These are phyloP conservation scores for Tuta absoluta DNA, from an alignment of 2,888 invertebrate species.

Conservation along the genomic window DNA sequence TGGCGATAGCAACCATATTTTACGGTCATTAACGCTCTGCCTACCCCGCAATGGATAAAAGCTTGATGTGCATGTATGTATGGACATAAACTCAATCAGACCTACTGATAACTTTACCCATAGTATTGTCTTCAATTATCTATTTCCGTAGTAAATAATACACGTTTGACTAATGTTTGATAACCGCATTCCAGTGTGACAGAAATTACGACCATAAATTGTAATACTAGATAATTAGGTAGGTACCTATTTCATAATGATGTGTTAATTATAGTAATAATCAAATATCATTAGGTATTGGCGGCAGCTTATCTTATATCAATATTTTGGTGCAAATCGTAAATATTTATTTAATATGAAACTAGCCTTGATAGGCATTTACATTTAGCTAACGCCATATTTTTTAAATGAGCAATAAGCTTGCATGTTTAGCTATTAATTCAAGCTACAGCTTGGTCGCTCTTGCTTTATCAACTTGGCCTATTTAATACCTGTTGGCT, in stretches of 20 bases:
- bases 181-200: constrained; percentile 12
- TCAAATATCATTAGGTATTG: neutral
- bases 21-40: too few relatives aligned
- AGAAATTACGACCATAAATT: neutral
- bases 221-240: neutral
- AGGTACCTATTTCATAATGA: neutral
- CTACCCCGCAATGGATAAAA: too few relatives aligned
- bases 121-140: neutral
- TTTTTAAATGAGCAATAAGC: too few relatives aligned
- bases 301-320: neutral
- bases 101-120: neutral
- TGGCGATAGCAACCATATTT: too few relatives aligned
- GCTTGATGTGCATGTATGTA: too few relatives aligned
- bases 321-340: neutral
- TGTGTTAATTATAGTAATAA: neutral
- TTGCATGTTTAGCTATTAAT: too few relatives aligned
- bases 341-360: neutral
- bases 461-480: too few relatives aligned
- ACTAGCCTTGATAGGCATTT: neutral
- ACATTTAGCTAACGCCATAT: too few relatives aligned
- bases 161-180: constrained; percentile 2
- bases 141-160: constrained; percentile 16
- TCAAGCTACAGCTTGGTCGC: too few relatives aligned
- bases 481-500: neutral
- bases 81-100: neutral